Evolutionary conservation across 1,140 invertebrate species (phyloP).

Genomic region (Drosophila serrata): DNA sequence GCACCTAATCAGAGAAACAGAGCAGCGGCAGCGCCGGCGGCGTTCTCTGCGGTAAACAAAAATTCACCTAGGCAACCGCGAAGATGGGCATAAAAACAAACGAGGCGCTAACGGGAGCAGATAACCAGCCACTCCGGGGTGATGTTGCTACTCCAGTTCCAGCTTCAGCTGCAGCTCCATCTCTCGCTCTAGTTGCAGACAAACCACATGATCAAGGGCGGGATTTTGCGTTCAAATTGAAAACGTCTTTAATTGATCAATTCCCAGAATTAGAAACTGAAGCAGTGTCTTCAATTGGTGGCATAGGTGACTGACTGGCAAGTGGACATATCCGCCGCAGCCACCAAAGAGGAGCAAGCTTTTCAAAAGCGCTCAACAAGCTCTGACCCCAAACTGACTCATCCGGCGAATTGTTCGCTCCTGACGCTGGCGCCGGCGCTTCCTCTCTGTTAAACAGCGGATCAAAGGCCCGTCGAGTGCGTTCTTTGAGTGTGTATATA

Average conservation of each 20-base stretch:
- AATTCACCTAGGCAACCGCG: conserved; percentile 68
- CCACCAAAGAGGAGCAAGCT: conserved; percentile 23
- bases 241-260: conserved; percentile 69
- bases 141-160: background rate
- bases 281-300: conserved; percentile 47
- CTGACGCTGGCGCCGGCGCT: conserved; percentile 43
- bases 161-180: conserved; percentile 5
- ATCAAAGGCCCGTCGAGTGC: conserved; percentile 39
- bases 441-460: conserved; percentile 9
- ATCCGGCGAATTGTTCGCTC: conserved; percentile 43
- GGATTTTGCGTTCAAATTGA: conserved; percentile 20
- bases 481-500: conserved; percentile 17
- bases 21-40: conserved; percentile 5
- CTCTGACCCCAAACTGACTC: conserved; percentile 48
- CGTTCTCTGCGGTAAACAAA: conserved; percentile 74
- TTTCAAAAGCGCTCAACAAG: background rate
- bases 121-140: background rate
- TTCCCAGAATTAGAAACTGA: conserved; percentile 81
- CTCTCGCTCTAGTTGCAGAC: conserved; percentile 11
- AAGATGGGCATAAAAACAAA: conserved; percentile 64
- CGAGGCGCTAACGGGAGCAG: conserved; percentile 16
- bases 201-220: conserved; percentile 61
- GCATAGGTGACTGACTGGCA: conserved; percentile 35
- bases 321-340: conserved; percentile 69
- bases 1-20: conserved; percentile 44